Evolutionary conservation across 2,113 vertebrate species (phyloP), one percentile per base, ranked within the genome.

Genomic region (Lophius piscatorius): DNA sequence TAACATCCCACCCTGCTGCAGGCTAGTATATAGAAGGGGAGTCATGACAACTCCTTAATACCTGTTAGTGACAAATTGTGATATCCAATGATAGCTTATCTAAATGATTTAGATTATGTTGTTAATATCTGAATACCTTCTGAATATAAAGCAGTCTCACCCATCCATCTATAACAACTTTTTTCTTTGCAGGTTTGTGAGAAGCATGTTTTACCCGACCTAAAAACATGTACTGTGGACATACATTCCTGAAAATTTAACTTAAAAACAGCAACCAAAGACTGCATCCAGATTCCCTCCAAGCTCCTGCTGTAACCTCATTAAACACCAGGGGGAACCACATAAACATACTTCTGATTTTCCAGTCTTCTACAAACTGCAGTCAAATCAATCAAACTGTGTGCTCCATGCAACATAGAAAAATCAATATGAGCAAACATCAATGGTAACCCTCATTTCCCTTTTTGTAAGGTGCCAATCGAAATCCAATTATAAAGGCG

Each of bases 401-500:
- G 74, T 61, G 70, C 70, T 77, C 80, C 74, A 80, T 78, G 82
- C 85, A 72, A 83, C 41, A 62, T 76, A 87, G 88, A 79, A 76
- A 54, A 83, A 88, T 91, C 89, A 62, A 88, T 90, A 28, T 5
- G 16, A 31, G 26, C 59, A 81, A n/a, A 60, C 63, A 89, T 92
- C 88, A 63, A 91, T 89, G 46, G 18, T 63, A 75, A 71, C 76
- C 65, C 77, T 85, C 61, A 83, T 85, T 83, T 87, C 76, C 77
- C 83, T 82, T 87, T 81, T 70, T 76, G 33, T 54, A 82, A 81
- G 75, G 39, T 70, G 63, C 63, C 66, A 87, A 87, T 89, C 85
- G 75, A 91, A 90, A 84, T 81, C 63, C 81, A 88, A 90, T 90
- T 90, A 89, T 49, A 74, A 83, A 81, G 66, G 54, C 62, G 17